Percentiles rank a stretch among this genome's conserved stretches.
These are phyloP conservation scores for Ectemnius lituratus DNA, from an alignment of 2,888 invertebrate species.

Conservation along the genomic window DNA sequence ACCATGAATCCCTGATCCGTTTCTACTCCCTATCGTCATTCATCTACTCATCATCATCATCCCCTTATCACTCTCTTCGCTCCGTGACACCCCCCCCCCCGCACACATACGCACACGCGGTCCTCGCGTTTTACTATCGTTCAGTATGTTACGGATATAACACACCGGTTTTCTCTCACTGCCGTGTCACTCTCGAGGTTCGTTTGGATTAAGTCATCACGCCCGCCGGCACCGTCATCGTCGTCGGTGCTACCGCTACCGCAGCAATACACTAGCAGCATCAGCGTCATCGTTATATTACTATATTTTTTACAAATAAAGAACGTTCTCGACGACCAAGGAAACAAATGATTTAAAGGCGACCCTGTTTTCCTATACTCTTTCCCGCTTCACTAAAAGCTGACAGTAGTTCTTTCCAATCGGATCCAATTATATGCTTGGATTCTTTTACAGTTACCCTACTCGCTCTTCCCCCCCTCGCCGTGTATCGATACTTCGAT, in stretches of 20 bases:
- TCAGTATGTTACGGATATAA: slow-evolving; percentile 9
- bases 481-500: background rate
- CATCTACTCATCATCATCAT: slow-evolving; percentile 40
- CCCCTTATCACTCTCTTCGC: no score
- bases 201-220: slow-evolving; percentile 8
- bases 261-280: slow-evolving; percentile 18
- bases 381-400: no score
- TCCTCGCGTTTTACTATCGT: slow-evolving; percentile 11
- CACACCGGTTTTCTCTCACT: slow-evolving; percentile 17
- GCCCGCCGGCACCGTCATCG: slow-evolving; percentile 30
- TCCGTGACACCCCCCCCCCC: no score
- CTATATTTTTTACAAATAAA: slow-evolving; percentile 78
- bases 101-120: no score
- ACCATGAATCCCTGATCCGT: background rate
- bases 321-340: slow-evolving; percentile 49
- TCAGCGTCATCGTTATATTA: slow-evolving; percentile 65
- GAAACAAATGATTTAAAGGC: slow-evolving; percentile 30
- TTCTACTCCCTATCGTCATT: background rate
- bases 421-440: background rate
- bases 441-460: background rate
- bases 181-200: slow-evolving; percentile 1
- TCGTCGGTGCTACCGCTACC: slow-evolving; percentile 39
- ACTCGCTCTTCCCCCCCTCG: background rate
- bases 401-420: no score
- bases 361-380: no score